Conservation (phyloP, 2,797 vertebrate species). For the Tokudaia tokunoshimensis region DNA sequence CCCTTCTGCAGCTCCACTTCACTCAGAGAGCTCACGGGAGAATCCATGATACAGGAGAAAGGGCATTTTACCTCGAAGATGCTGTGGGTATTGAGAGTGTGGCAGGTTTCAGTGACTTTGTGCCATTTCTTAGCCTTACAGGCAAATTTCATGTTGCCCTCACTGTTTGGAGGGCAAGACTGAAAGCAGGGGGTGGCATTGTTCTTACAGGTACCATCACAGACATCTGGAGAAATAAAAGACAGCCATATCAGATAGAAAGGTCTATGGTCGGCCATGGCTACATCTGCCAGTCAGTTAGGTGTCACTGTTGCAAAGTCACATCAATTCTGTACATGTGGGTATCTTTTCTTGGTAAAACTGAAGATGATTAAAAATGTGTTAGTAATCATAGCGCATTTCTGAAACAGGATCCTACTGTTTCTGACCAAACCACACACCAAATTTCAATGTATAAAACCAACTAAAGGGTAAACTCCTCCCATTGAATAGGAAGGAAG, state of each 20-base stretch:
- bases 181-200: constrained; percentile 80
- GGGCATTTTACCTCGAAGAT: constrained; percentile 85
- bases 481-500: not conserved
- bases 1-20: not conserved
- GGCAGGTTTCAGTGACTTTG: constrained; percentile 84
- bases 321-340: not conserved
- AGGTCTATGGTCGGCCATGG: not conserved
- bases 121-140: constrained; percentile 84
- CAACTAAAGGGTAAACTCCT: not conserved
- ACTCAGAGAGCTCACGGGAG: not conserved
- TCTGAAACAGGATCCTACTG: not conserved
- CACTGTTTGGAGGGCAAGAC: constrained; percentile 81
- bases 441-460: not conserved
- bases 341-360: not conserved
- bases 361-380: not conserved
- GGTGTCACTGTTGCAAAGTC: fast-evolving
- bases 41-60: not conserved
- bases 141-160: constrained; percentile 79
- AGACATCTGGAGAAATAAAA: constrained; percentile 79
- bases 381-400: not conserved
- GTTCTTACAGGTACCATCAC: constrained; percentile 68
- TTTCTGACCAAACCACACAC: not conserved
- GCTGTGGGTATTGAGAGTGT: constrained; percentile 81
- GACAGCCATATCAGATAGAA: not conserved
- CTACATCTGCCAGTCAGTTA: not conserved